phyloP scores from a whole-genome alignment of 2,797 vertebrate genomes.

The Oreochromis mossambicus region DNA sequence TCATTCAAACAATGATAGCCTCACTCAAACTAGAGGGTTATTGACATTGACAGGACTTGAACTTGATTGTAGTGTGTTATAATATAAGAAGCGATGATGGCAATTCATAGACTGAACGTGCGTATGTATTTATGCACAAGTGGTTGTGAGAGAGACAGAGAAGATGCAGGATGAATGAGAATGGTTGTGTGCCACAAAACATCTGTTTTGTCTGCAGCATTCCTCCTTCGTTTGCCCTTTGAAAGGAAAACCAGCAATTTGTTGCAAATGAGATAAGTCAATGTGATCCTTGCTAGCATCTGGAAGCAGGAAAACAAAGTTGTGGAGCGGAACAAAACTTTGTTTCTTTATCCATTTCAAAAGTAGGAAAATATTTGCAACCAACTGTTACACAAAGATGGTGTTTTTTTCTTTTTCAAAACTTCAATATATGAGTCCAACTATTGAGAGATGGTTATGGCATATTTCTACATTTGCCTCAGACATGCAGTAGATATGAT shows the following conservation, averaged over 20 bases:
- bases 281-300: constrained; percentile 19
- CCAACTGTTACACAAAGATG: not conserved
- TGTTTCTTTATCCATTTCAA: not conserved
- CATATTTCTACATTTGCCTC: not conserved
- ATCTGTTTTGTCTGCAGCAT: constrained; percentile 46
- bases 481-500: not conserved
- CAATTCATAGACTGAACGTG: not conserved
- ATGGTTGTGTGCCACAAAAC: constrained; percentile 14
- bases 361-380: not conserved
- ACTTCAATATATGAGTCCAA: not conserved
- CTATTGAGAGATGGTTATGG: rapidly evolving
- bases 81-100: constrained; percentile 25
- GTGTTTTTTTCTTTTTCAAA: not conserved
- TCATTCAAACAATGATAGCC: constrained; percentile 16
- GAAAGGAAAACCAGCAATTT: constrained; percentile 50
- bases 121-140: not conserved
- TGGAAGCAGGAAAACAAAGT: constrained; percentile 29
- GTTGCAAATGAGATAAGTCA: constrained; percentile 49
- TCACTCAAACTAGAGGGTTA: constrained; percentile 18
- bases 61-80: not conserved
- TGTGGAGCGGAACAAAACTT: not conserved
- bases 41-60: constrained; percentile 60
- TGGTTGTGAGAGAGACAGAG: not conserved
- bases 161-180: not conserved
- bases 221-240: constrained; percentile 50